These are phyloP conservation scores for Elegia similella DNA, from an alignment of 2,888 invertebrate genomes.

Conservation along the genomic window DNA sequence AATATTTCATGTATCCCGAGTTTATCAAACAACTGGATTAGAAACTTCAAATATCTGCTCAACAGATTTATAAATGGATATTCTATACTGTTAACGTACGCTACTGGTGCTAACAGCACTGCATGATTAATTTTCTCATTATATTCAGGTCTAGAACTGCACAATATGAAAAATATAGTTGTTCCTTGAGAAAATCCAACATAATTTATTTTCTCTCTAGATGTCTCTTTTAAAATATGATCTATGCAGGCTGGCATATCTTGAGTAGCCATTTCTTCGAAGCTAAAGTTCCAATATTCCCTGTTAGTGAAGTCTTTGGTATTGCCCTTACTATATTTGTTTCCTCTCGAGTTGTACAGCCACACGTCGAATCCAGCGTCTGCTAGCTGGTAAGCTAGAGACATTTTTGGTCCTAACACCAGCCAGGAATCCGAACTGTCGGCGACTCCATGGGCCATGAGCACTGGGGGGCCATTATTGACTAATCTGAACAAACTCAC, in stretches of 20 bases:
- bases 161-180: slow-evolving; percentile 63
- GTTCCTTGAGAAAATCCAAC: slow-evolving; percentile 71
- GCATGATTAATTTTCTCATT: slow-evolving; percentile 62
- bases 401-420: slow-evolving; percentile 55
- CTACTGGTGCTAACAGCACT: slow-evolving; percentile 64
- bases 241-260: slow-evolving; percentile 65
- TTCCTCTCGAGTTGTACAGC: slow-evolving; percentile 66
- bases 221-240: slow-evolving; percentile 50
- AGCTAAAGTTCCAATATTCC: slow-evolving; percentile 65
- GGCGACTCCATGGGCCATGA: slow-evolving; percentile 64
- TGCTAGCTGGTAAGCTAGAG: slow-evolving; percentile 56
- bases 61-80: slow-evolving; percentile 53
- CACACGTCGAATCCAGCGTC: slow-evolving; percentile 64
- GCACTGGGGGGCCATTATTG: slow-evolving; percentile 55
- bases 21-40: slow-evolving; percentile 39
- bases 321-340: slow-evolving; percentile 64
- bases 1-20: slow-evolving; percentile 56
- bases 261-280: slow-evolving; percentile 66
- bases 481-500: slow-evolving; percentile 57
- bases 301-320: slow-evolving; percentile 41
- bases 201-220: slow-evolving; percentile 50
- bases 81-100: slow-evolving; percentile 49
- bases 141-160: slow-evolving; percentile 58
- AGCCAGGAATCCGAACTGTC: slow-evolving; percentile 72
- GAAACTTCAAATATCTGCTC: slow-evolving; percentile 38